A percentile compares a stretch with the other conserved stretches of the same genome.
phyloP scores from a whole-genome alignment of 2,888 invertebrate species.

The Harmothoe impar region DNA sequence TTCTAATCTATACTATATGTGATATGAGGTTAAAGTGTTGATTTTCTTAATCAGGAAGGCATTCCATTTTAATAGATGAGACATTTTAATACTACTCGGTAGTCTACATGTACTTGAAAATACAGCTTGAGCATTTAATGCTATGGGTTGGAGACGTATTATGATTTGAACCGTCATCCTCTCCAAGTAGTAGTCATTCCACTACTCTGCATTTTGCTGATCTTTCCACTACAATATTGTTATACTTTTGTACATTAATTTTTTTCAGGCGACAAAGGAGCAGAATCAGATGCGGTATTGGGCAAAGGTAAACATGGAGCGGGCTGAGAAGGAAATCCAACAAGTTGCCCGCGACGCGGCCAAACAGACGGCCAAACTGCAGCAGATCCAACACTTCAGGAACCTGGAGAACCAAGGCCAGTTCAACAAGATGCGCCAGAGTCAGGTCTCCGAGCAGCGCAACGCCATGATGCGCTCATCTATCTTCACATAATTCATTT shows the following conservation, averaged over 20 bases:
- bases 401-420: slow-evolving; percentile 60
- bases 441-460: slow-evolving; percentile 45
- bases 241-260: too few relatives aligned
- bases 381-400: slow-evolving; percentile 63
- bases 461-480: slow-evolving; percentile 57
- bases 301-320: slow-evolving; percentile 22
- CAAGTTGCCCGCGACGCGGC: slow-evolving; percentile 29
- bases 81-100: too few relatives aligned
- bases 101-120: too few relatives aligned
- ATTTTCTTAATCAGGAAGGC: not conserved
- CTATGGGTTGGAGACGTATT: too few relatives aligned
- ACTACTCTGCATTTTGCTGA: too few relatives aligned
- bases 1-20: not conserved
- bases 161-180: too few relatives aligned
- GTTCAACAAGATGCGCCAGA: not conserved
- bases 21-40: not conserved
- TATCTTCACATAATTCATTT: slow-evolving; percentile 7
- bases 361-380: slow-evolving; percentile 17
- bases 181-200: too few relatives aligned
- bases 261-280: slow-evolving; percentile 10
- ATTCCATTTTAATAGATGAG: not conserved
- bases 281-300: slow-evolving; percentile 44
- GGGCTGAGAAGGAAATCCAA: not conserved
- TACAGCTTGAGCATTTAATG: too few relatives aligned
- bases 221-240: too few relatives aligned